A percentile compares a stretch with the other conserved stretches of the same genome.
Evolutionary conservation across 2,113 vertebrate species (phyloP).

Genomic region (Callocephalon fimbriatum): DNA sequence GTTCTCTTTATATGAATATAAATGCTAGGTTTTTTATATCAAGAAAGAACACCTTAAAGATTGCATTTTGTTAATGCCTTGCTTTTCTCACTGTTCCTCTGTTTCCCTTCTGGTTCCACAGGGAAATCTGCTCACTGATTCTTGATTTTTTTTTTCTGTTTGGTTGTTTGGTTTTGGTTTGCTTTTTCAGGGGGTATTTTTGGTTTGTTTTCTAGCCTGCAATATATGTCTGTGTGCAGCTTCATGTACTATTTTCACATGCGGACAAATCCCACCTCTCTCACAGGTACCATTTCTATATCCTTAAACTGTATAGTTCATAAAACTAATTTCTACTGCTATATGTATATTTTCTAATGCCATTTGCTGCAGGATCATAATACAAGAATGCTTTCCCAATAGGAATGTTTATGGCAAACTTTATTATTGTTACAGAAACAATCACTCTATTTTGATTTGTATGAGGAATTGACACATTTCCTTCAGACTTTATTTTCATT

Average conservation of each 20-base stretch:
- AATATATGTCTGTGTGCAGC: background rate
- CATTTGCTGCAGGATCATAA: slow-evolving; percentile 27
- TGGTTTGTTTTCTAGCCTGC: background rate
- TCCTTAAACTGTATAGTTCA: background rate
- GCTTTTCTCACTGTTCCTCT: background rate
- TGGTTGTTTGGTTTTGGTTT: background rate
- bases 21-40: background rate
- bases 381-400: background rate
- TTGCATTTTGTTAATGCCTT: background rate
- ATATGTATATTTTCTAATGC: background rate
- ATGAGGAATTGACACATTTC: slow-evolving; percentile 44
- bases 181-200: background rate
- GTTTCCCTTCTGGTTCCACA: background rate
- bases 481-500: slow-evolving; percentile 49
- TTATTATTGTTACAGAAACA: slow-evolving; percentile 27
- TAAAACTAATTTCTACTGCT: slow-evolving; percentile 17
- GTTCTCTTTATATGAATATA: background rate
- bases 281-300: background rate
- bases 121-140: background rate
- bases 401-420: slow-evolving; percentile 37
- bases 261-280: background rate
- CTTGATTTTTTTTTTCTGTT: background rate
- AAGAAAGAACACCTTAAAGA: background rate
- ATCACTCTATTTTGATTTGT: slow-evolving; percentile 19
- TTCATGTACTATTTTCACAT: background rate